Conservation (phyloP, 2,113 vertebrate species). For the Spheniscus mendiculus region DNA sequence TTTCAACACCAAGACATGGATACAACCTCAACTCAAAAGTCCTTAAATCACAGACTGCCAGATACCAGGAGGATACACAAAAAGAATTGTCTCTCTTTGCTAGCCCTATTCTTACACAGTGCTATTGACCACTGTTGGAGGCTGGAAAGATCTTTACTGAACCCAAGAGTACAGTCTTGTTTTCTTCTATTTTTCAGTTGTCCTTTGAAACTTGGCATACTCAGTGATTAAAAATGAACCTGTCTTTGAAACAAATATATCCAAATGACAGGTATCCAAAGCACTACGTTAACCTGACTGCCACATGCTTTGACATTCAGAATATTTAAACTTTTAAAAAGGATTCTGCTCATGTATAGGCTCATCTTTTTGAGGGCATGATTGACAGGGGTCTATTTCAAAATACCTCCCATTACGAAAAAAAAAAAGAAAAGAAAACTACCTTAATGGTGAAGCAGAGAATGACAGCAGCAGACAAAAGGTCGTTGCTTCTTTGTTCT, state of each 20-base stretch:
- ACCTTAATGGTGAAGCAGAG: slow-evolving; percentile 45
- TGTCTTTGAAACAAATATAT: not conserved
- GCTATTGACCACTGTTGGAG: not conserved
- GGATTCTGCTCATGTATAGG: not conserved
- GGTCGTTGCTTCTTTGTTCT: slow-evolving; percentile 39
- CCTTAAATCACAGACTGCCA: not conserved
- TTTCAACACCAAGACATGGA: not conserved
- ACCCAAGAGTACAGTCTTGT: not conserved
- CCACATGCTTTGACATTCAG: not conserved
- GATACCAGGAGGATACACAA: not conserved
- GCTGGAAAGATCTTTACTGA: not conserved
- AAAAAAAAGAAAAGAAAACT: not conserved
- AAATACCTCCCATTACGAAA: not conserved
- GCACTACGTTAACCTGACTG: not conserved
- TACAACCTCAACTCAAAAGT: not conserved
- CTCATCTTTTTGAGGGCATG: slow-evolving; percentile 2
- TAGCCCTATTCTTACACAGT: not conserved
- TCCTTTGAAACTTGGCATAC: not conserved
- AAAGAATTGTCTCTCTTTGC: not conserved
- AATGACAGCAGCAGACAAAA: slow-evolving; percentile 60
- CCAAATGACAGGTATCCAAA: not conserved
- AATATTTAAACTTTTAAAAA: not conserved
- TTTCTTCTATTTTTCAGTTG: not conserved
- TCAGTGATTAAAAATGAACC: not conserved
- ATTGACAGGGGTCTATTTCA: slow-evolving; percentile 33